Conservation (phyloP, 2,113 vertebrate genomes). For the Lethenteron reissneri region DNA sequence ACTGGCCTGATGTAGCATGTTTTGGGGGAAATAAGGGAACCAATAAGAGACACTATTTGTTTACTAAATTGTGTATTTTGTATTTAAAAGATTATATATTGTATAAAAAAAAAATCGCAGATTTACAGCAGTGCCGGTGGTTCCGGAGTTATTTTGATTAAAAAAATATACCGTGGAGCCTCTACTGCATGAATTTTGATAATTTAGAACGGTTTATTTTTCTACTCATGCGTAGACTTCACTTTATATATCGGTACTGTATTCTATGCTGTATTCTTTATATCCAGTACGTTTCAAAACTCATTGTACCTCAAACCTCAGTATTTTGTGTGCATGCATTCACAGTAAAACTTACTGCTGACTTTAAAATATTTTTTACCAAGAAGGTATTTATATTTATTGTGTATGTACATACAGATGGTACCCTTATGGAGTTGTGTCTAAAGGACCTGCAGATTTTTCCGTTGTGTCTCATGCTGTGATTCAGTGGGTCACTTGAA, state of each 20-base stretch:
- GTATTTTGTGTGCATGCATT: neutral
- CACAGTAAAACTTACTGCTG: neutral
- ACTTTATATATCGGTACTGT: conserved; percentile 1
- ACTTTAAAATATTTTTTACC: neutral
- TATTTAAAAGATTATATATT: neutral
- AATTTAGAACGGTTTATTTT: conserved; percentile 1
- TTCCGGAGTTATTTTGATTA: neutral
- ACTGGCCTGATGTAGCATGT: no score
- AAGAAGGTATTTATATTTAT: conserved; percentile 3
- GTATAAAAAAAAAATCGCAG: neutral
- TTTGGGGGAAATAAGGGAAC: no score
- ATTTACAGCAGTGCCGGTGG: neutral
- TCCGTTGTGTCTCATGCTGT: neutral
- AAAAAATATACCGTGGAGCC: conserved; percentile 1
- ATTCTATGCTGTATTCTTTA: neutral
- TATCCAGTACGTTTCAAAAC: neutral
- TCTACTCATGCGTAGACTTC: neutral
- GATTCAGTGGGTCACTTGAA: neutral
- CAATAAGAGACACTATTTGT: neutral
- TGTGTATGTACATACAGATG: neutral
- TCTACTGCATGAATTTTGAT: neutral
- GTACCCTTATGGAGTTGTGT: neutral
- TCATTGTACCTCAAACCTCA: neutral
- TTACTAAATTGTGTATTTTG: neutral
- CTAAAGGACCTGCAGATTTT: neutral